phyloP scores from a whole-genome alignment of 2,113 vertebrate genomes.

The Mus spicilegus region DNA sequence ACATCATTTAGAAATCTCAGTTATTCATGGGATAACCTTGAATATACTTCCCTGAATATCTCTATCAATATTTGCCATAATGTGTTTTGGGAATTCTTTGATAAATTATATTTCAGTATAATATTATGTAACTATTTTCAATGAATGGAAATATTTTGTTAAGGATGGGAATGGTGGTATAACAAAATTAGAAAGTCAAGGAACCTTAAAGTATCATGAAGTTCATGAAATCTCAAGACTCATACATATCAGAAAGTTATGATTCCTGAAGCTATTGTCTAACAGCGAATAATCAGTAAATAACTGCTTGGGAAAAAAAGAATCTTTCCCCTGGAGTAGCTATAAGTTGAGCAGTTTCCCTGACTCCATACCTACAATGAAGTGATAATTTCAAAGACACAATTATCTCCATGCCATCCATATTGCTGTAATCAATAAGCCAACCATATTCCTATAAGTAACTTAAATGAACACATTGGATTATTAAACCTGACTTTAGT shows the following conservation, averaged over 20 bases:
- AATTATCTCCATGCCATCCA: too few species aligned
- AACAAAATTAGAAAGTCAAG: not conserved
- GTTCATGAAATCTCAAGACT: not conserved
- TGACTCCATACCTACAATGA: not conserved
- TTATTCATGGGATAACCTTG: not conserved
- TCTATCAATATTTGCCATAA: not conserved
- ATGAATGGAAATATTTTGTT: too few species aligned
- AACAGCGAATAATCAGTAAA: not conserved
- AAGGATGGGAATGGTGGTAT: not conserved
- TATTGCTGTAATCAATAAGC: not conserved
- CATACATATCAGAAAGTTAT: not conserved
- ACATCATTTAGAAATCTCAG: not conserved
- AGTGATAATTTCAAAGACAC: not conserved
- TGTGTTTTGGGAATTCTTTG: not conserved
- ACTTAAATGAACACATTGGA: not conserved
- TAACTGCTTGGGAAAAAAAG: not conserved
- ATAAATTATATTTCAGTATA: not conserved
- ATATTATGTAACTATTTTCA: not conserved
- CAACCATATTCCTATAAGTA: not conserved
- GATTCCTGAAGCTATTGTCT: not conserved
- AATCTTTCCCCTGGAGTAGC: not conserved
- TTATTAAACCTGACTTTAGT: not conserved
- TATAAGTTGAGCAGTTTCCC: not conserved
- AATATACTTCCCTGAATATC: accelerated
- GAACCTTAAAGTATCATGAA: not conserved